These are phyloP conservation scores for Calypte anna DNA, from an alignment of 2,113 vertebrate genomes.

Conservation along the genomic window DNA sequence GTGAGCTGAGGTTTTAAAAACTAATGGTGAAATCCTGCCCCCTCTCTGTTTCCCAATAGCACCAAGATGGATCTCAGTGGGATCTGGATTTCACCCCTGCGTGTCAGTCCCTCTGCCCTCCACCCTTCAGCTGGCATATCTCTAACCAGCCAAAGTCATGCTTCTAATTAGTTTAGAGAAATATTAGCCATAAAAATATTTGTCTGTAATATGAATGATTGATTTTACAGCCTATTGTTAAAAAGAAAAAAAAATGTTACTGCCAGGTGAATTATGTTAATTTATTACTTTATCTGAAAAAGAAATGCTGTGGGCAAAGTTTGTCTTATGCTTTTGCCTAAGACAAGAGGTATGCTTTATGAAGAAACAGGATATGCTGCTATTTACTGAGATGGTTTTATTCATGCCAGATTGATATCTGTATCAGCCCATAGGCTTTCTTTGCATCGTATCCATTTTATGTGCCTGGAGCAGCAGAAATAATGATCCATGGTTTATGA, in stretches of 20 bases:
- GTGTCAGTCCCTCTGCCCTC: conserved; percentile 6
- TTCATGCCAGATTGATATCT: conserved; percentile 19
- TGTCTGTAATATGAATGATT: conserved; percentile 8
- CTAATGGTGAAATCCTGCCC: background rate
- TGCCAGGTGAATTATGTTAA: background rate
- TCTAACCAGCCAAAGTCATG: background rate
- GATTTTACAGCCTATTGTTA: conserved; percentile 3
- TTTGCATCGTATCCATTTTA: background rate
- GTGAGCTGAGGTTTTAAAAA: background rate
- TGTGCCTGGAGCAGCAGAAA: conserved; percentile 12
- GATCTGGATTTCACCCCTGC: conserved; percentile 31
- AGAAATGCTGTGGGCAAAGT: conserved; percentile 20
- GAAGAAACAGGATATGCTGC: conserved; percentile 29
- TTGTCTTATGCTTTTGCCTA: background rate
- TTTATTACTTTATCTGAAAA: conserved; percentile 14
- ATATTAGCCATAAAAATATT: conserved; percentile 53
- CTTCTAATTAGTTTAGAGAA: conserved; percentile 61
- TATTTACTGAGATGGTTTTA: background rate
- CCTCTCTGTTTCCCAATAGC: background rate
- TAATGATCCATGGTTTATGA: background rate
- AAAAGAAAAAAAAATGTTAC: background rate
- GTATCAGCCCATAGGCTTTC: background rate
- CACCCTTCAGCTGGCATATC: background rate
- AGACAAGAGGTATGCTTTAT: background rate
- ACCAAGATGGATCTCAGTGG: background rate